These are phyloP conservation scores for Ceratoteleas bidentatus DNA, from an alignment of 1,140 invertebrate species.

Conservation along the genomic window DNA sequence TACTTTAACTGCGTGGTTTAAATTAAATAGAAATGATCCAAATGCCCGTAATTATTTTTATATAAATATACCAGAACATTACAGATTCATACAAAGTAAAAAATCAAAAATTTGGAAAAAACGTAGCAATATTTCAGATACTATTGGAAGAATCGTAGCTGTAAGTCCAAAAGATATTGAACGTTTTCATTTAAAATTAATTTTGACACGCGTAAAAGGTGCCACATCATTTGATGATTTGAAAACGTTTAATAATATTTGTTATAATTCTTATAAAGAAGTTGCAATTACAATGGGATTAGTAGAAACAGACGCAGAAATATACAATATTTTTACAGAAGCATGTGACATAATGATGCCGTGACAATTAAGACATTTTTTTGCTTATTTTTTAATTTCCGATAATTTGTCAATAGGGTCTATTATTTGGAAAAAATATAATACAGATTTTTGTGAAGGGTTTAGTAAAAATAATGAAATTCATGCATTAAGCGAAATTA, in stretches of 20 bases:
- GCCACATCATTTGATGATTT: constrained; percentile 1
- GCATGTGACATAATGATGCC: background rate
- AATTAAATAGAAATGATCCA: constrained; percentile 41
- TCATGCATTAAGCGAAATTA: too few relatives aligned
- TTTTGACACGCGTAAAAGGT: background rate
- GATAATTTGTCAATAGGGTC: too few relatives aligned
- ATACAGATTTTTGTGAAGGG: too few relatives aligned
- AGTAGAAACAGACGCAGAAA: background rate
- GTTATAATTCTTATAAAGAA: background rate
- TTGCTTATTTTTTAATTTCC: constrained; percentile 1
- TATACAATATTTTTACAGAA: background rate
- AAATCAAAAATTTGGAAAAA: constrained; percentile 25
- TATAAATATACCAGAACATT: constrained; percentile 36
- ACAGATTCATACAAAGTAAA: background rate
- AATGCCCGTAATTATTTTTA: constrained; percentile 46
- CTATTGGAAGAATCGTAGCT: constrained; percentile 36
- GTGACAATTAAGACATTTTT: background rate
- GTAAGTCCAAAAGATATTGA: constrained; percentile 51
- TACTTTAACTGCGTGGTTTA: constrained; percentile 41
- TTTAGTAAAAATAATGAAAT: too few relatives aligned
- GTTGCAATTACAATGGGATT: background rate
- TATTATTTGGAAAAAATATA: too few relatives aligned
- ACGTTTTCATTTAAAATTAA: constrained; percentile 15
- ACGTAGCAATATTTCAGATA: constrained; percentile 27
- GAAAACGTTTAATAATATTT: background rate